Evolutionary conservation across 2,888 invertebrate species (phyloP), one percentile per base, ranked within the genome.

Genomic region (Adineta ricciae): DNA sequence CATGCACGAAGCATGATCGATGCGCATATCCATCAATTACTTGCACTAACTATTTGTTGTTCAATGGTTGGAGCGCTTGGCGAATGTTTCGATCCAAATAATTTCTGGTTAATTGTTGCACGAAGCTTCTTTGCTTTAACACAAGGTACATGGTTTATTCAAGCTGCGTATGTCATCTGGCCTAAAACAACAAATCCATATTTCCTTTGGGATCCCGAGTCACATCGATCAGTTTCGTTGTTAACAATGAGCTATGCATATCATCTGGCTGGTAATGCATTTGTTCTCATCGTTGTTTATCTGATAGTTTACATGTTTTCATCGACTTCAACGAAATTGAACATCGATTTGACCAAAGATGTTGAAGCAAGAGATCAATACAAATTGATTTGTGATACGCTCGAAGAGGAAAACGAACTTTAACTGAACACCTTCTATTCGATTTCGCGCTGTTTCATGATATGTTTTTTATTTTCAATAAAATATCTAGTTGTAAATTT

Each of bases 131-230:
- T 91, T 85, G 88, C 90, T 1, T 86, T 91, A n/a, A 88, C 92
- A 8, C 92, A 92, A 88, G 92, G 92, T n/a, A 91, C 91, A 4
- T 92, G 92, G 92, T 84, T 84, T 52, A 38, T 46, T 41, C 85
- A 85, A 56, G 90, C 92, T 14, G 92, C 90, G 0, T 91, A 91
- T 88, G 91, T 92, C 86, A 88, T 92, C 38, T 92, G 92, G 87
- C 90, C 91, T 49, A 92, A 92, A 8, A 87, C 88, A 19, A 87
- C 88, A 8, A 87, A 87, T 36, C 88, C 88, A 7, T 85, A 85
- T 27, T 85, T 64, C 46, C 86, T 84, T 5, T 92, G 91, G 91
- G 88, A 91, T 49, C 87, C 87, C 36, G 88, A 89, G 5, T 87
- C 78, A 2, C 85, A 88, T 50, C 41, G n/a, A 86, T 86, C 49